A percentile compares a stretch with the other conserved stretches of the same genome.
phyloP scores from a whole-genome alignment of 2,888 invertebrate genomes.

The Drosophila yooni region DNA sequence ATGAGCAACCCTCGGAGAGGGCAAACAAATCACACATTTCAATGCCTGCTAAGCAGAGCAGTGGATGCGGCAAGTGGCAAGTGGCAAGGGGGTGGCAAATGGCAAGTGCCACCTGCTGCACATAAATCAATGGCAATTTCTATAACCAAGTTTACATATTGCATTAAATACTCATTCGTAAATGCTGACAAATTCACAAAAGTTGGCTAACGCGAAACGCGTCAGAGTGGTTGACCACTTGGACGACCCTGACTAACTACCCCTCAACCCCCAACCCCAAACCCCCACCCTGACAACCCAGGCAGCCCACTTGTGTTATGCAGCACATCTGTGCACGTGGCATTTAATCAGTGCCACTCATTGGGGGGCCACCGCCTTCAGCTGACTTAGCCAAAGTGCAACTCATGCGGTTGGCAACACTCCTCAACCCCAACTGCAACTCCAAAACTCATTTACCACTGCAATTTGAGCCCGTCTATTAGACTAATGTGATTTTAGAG shows the following conservation, averaged over 20 bases:
- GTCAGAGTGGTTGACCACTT: constrained; percentile 62
- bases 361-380: constrained; percentile 36
- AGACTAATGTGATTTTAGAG: constrained; percentile 35
- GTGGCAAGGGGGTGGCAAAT: constrained; percentile 17
- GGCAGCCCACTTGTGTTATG: constrained; percentile 6
- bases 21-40: constrained; percentile 58
- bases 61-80: constrained; percentile 12
- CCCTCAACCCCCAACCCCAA: not conserved
- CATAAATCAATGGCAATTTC: constrained; percentile 55
- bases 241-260: constrained; percentile 3
- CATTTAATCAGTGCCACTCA: constrained; percentile 69
- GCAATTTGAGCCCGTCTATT: constrained; percentile 42
- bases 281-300: not conserved
- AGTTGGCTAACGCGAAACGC: constrained; percentile 15
- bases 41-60: constrained; percentile 64
- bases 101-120: constrained; percentile 62
- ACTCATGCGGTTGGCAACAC: constrained; percentile 65
- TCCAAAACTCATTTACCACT: constrained; percentile 15
- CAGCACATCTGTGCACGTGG: constrained; percentile 58
- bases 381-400: constrained; percentile 67
- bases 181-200: constrained; percentile 44
- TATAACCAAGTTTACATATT: constrained; percentile 50
- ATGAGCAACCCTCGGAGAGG: constrained; percentile 58
- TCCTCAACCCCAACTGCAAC: constrained; percentile 8
- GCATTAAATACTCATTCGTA: constrained; percentile 50